Percentiles rank a stretch among this genome's conserved stretches.
phyloP scores from a whole-genome alignment of 2,888 invertebrate species.

The Dicycla oo region DNA sequence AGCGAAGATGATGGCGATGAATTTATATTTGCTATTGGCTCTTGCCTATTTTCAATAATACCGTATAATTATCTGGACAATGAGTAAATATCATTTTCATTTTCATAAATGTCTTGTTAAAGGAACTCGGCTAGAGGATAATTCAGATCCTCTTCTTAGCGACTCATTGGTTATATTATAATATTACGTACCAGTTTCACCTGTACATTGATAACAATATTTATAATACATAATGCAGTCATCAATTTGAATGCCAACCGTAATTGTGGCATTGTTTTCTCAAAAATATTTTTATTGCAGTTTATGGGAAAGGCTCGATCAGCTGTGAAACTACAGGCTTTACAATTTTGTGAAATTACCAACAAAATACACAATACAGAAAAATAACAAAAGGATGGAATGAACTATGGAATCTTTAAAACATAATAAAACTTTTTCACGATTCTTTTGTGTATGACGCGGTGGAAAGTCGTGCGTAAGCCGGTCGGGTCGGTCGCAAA shows the following conservation, averaged over 20 bases:
- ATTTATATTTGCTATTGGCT: neutral
- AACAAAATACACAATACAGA: constrained; percentile 41
- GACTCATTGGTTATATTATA: constrained; percentile 12
- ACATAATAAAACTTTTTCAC: constrained; percentile 66
- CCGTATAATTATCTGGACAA: no score
- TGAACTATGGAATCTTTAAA: constrained; percentile 64
- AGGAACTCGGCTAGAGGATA: neutral
- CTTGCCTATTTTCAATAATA: neutral
- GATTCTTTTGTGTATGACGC: constrained; percentile 78
- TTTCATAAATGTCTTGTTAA: constrained; percentile 11
- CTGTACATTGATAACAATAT: constrained; percentile 10
- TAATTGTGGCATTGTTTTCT: constrained; percentile 19
- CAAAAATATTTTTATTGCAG: constrained; percentile 12
- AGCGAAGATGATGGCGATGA: neutral
- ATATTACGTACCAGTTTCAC: neutral
- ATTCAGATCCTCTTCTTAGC: neutral
- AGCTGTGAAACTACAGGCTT: constrained; percentile 20
- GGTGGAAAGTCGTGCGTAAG: constrained; percentile 85
- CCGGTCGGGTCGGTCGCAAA: constrained; percentile 68
- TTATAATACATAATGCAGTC: neutral
- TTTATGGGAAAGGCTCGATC: constrained; percentile 2
- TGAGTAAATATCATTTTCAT: neutral
- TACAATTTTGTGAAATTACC: constrained; percentile 16
- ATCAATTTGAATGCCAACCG: neutral
- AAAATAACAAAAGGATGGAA: constrained; percentile 33